Base-by-base conservation (phyloP, 2,797 vertebrate genomes). In the Sebastiscus albofasciatus region DNA sequence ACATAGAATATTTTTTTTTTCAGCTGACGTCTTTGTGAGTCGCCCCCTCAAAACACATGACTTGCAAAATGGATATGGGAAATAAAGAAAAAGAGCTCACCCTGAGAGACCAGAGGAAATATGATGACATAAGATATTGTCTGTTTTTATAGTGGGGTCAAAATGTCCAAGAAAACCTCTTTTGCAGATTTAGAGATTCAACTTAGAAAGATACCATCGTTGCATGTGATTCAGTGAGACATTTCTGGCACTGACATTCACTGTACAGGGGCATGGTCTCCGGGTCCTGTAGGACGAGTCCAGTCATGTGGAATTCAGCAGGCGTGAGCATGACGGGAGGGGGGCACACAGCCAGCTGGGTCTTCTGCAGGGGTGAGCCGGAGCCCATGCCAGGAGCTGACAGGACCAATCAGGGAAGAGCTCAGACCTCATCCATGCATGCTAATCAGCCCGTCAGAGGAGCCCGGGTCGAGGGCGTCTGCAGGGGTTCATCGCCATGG, bases 281-380 rank as follows among this genome's bases (percentile, higher is more conserved):
- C 2, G 13, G 55, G 60, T 87, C 79, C 88, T 83, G 52, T 73
- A 89, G 83, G 90, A 92, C 67, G 20, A 84, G 82, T 75, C 83
- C 79, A 88, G 90, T 92, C 91, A 92, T 92, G 93, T 92, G 88
- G 88, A 92, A 93, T 87, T 80, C 84, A 89, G 89, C 87, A 91
- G 89, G 85, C 83, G 83, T 79, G 80, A 89, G 87, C 83, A 77
- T 91, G 89, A 91, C 39, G 81, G 87, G 83, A 71, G 87, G 77
- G 80, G 82, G 76, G 77, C 70, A 55, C 10, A 52, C 65, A 84
- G 89, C 90, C 92, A 94, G 91, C 89, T 92, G 90, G 89, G 93
- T 80, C 89, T 92, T 84, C 87, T 87, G 84, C 88, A 89, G 87
- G 80, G 79, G 64, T 69, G 88, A 89, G 78, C 75, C 33, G 27